A percentile compares a stretch with the other conserved stretches of the same genome.
Evolutionary conservation across 2,888 invertebrate genomes (phyloP).

Genomic region (Stenodera caucasica): DNA sequence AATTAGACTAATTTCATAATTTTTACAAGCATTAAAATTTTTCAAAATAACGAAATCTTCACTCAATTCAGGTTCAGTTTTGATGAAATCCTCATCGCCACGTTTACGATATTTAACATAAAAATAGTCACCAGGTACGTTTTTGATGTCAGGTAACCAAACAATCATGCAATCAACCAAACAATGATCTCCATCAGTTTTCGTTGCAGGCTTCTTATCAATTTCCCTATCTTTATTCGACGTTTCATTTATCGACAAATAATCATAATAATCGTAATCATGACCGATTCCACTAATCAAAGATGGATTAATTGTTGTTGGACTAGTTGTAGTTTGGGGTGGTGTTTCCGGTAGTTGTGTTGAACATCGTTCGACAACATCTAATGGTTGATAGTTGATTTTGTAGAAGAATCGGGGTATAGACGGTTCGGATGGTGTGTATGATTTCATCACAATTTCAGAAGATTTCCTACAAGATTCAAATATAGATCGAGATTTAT

Average conservation of each 20-base stretch:
- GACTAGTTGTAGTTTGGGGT: neutral
- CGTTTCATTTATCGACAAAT: constrained; percentile 29
- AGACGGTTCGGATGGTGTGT: constrained; percentile 39
- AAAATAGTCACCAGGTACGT: constrained; percentile 46
- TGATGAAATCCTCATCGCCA: constrained; percentile 39
- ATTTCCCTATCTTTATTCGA: constrained; percentile 28
- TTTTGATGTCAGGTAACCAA: constrained; percentile 46
- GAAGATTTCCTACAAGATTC: constrained; percentile 37
- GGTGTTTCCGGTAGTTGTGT: neutral
- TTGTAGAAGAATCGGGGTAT: constrained; percentile 44
- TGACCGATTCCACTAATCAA: constrained; percentile 13
- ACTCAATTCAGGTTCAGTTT: constrained; percentile 39
- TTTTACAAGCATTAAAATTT: constrained; percentile 45
- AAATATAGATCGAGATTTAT: too few relatives aligned
- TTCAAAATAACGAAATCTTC: constrained; percentile 44
- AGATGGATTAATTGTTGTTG: neutral
- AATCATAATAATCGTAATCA: constrained; percentile 36
- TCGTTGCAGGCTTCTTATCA: constrained; percentile 8
- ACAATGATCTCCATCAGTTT: constrained; percentile 27
- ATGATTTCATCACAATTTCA: constrained; percentile 40
- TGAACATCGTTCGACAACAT: neutral
- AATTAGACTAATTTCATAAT: constrained; percentile 44
- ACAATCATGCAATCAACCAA: constrained; percentile 42
- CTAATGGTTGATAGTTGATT: constrained; percentile 40
- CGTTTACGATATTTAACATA: constrained; percentile 44